Base-by-base conservation (phyloP, 2,797 vertebrate genomes). In the Syngnathus rostellatus region DNA sequence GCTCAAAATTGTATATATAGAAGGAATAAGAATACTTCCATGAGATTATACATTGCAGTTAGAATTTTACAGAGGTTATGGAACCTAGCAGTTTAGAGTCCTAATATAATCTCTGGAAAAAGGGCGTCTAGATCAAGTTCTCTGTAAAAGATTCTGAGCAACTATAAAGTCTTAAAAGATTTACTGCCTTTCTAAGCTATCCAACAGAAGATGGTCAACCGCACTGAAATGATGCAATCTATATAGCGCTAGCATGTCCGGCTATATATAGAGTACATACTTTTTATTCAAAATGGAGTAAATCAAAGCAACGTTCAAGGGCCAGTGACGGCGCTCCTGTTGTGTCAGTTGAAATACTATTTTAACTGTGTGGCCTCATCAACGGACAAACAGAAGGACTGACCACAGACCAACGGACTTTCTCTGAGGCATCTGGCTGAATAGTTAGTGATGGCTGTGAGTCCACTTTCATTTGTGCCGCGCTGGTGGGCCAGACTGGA, bases 391-490 rank as follows among this genome's bases (percentile, higher is more conserved):
- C 39, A 61, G 39, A 16, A 61, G 19, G 39, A 61, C 39, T 43
- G 11, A n/a, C 39, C 39, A 41, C 72, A 71, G 77, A 82, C 79
- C 76, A 79, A 79, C 72, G 69, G 72, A 67, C 69, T 79, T 72
- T 75, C 59, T 69, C 45, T 55, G 67, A 71, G 55, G 65, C 67
- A 70, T 76, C 74, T 79, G 76, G 72, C 69, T 79, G 59, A 53
- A 76, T 65, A 66, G 75, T 73, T 68, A 65, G 69, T 71, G 63
- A 70, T 62, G 51, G 54, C 66, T 74, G 57, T 71, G 66, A 62
- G 64, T 61, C 58, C 68, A 59, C 53, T 62, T 72, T 39, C 14
- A 53, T 71, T 51, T 51, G 19, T n/a, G 37, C 58, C n/a, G 37
- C 37, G 37, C 57, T 31, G 37, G 58, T 60, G 58, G 58, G 58